These are phyloP conservation scores for Drosophila paracracens DNA, from an alignment of 2,888 invertebrate species.

Conservation along the genomic window DNA sequence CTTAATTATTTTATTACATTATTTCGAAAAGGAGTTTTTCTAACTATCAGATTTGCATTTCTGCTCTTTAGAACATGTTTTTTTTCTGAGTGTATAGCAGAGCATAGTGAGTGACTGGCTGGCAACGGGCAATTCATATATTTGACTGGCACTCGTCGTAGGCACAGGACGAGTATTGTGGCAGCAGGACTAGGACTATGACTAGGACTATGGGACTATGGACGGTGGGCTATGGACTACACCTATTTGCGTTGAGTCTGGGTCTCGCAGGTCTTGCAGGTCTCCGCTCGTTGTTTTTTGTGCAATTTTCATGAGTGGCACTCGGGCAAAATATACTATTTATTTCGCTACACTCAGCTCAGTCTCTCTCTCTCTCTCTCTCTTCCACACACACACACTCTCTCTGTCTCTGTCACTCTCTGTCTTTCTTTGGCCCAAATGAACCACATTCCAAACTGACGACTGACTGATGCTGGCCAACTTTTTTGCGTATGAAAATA, in stretches of 20 bases:
- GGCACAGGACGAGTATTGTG: conserved; percentile 39
- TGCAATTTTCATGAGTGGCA: conserved; percentile 80
- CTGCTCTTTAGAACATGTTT: background rate
- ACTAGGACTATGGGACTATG: conserved; percentile 23
- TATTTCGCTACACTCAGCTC: conserved; percentile 69
- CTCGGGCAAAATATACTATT: conserved; percentile 77
- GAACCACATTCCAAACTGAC: conserved; percentile 65
- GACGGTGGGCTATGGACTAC: background rate
- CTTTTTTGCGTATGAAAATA: conserved; percentile 74
- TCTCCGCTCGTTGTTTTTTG: conserved; percentile 38
- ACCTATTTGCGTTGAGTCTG: conserved; percentile 1
- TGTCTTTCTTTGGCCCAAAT: conserved; percentile 58
- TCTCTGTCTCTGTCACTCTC: background rate
- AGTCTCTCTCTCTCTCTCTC: background rate
- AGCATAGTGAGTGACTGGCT: conserved; percentile 11
- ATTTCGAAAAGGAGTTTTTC: no score
- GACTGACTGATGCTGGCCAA: conserved; percentile 52
- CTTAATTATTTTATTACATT: no score
- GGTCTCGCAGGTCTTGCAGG: conserved; percentile 24
- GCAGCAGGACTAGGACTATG: conserved; percentile 14
- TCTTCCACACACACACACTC: background rate
- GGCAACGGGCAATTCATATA: conserved; percentile 67
- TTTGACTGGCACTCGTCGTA: conserved; percentile 74
- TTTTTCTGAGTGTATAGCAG: background rate
- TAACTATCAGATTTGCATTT: background rate